Evolutionary conservation across 2,888 invertebrate species (phyloP).

Genomic region (Vannuccia rotundouncinata): DNA sequence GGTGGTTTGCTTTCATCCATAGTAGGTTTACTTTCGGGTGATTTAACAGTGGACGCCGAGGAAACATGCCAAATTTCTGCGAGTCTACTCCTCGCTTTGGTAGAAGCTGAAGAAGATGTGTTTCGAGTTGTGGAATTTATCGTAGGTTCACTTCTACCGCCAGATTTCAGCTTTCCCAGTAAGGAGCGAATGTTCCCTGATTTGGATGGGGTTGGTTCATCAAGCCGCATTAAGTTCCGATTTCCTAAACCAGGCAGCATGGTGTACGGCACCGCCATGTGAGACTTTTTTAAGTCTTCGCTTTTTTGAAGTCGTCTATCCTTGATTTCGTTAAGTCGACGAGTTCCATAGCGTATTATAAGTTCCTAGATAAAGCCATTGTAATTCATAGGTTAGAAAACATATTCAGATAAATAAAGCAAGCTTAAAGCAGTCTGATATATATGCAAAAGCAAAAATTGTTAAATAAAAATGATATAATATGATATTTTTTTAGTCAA

Average conservation of each 20-base stretch:
- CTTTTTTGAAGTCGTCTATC: constrained; percentile 13
- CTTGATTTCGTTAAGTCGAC: constrained; percentile 37
- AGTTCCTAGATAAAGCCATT: constrained; percentile 28
- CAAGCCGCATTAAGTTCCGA: background rate
- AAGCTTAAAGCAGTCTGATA: too few species aligned
- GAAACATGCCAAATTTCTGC: background rate
- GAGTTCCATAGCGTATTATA: constrained; percentile 35
- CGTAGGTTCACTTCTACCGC: background rate
- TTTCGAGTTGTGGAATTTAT: background rate
- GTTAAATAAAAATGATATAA: too few species aligned
- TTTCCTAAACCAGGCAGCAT: background rate
- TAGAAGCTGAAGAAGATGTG: background rate
- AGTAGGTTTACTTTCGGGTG: background rate
- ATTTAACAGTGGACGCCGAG: background rate
- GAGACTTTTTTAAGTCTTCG: background rate
- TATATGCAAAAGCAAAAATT: too few species aligned
- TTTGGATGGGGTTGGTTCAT: background rate
- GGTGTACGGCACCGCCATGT: background rate
- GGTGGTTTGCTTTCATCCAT: background rate
- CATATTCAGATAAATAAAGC: too few species aligned
- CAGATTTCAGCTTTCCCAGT: background rate
- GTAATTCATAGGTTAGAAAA: too few species aligned
- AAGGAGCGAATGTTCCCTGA: background rate
- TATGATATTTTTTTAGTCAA: too few species aligned
- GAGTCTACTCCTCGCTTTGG: background rate